Evolutionary conservation across 1,140 invertebrate species (phyloP).

Genomic region (Cydia amplana): DNA sequence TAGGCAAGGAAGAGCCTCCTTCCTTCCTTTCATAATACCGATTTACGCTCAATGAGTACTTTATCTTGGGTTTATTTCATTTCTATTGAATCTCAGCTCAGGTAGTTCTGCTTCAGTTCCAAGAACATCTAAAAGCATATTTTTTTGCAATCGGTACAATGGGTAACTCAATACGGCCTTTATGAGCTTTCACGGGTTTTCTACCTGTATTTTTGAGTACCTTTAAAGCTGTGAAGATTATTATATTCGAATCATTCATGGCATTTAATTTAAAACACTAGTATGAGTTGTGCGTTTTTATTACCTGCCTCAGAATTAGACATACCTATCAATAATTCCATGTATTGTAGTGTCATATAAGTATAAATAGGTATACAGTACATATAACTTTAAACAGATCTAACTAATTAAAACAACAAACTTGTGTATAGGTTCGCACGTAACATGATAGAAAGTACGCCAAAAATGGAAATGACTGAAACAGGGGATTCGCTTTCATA

Average conservation of each 20-base stretch:
- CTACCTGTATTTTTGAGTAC: slow-evolving; percentile 14
- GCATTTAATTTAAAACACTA: background rate
- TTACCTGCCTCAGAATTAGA: no score
- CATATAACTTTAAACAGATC: no score
- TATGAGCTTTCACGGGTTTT: slow-evolving; percentile 15
- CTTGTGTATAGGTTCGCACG: no score
- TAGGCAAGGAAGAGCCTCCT: no score
- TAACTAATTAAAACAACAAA: no score
- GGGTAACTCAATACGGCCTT: slow-evolving; percentile 25
- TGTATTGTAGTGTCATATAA: no score
- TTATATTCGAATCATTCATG: background rate
- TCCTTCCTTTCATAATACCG: background rate
- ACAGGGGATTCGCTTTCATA: no score
- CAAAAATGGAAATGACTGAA: no score
- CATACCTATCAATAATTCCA: no score
- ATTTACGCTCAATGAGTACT: slow-evolving; percentile 27
- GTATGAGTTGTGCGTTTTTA: background rate
- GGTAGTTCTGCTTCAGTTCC: background rate
- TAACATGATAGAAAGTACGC: no score
- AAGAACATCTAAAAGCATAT: slow-evolving; percentile 7
- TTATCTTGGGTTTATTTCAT: slow-evolving; percentile 48
- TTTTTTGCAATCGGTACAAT: slow-evolving; percentile 31
- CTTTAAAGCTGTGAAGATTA: slow-evolving; percentile 3
- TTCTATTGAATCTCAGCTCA: slow-evolving; percentile 38
- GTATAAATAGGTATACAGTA: no score